Base-by-base conservation (phyloP, 2,113 vertebrate species). In the Spheniscus mendiculus region DNA sequence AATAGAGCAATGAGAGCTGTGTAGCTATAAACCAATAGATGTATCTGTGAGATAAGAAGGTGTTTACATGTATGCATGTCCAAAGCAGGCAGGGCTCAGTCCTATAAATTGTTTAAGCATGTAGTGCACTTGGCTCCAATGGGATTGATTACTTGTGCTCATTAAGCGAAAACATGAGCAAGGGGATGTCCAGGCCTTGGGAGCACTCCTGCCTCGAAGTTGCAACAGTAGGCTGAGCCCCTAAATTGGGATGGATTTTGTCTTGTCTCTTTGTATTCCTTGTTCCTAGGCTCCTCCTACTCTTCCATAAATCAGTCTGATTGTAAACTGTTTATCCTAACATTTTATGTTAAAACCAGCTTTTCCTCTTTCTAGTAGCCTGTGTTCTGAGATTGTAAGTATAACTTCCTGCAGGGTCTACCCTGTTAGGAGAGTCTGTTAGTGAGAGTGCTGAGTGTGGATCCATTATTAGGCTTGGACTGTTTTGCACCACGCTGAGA, bases 31-130 rank as follows among this genome's bases (percentile, higher is more conserved):
- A 87, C 38, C 26, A 30, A 27, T 17, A 42, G 16, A 47, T 36
- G 18, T 13, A 23, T 27, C 56, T 44, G 20, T 19, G 62, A 88
- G 71, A 90, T 9, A 38, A 70, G 63, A 36, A 45, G 74, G 47
- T 1, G 3, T 27, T 58, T 59, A 12, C 0, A 1, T 11, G 23
- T 27, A 38, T 36, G 22, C 5, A 3, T 15, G 30, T 11, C 66
- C 61, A 90, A 38, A 77, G 77, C 21, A 59, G 4, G 13, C 6
- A 30, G 29, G 45, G 30, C 38, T 81, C 30, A 42, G 42, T 27
- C 63, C 42, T 62, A 17, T 9, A 53, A 72, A 56, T 25, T 66
- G 36, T 36, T 80, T 27, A 47, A n/a, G n/a, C 8, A 26, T 14
- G 13, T 23, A 45, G n/a, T 49, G 38, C 11, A 6, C 61, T 47